Base-by-base conservation (phyloP, 2,888 invertebrate species). In the Ornithoptera alexandrae region DNA sequence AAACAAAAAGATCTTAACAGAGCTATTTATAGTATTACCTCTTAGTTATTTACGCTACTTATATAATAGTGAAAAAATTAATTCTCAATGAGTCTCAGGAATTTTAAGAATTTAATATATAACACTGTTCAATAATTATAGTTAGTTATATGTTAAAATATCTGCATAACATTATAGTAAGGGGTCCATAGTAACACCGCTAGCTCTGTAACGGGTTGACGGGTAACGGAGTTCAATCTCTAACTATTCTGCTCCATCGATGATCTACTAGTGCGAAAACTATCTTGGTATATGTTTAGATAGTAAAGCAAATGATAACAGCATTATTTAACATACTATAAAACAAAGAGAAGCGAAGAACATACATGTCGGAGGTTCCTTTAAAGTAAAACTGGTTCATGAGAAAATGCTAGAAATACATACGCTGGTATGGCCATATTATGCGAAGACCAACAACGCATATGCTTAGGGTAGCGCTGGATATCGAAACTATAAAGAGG, bases 121-220 rank as follows among this genome's bases (percentile, higher is more conserved):
- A n/a, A n/a, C 7, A 53, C n/a, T 53, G 53, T n/a, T 53, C 53
- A 46, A 46, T 46, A 15, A 12, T 46, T 53, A 53, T 53, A 53
- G 50, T 17, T 1, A 2, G 8, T n/a, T 53, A 53, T n/a, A 46
- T 46, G 10, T 15, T 10, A 53, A 22, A 7, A 8, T 10, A 58
- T 58, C 58, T 62, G n/a, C 62, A 63, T 62, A 50, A 65, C 58
- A 70, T 66, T 66, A 62, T 46, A 18, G 1, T 46, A 62, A 36
- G 58, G 39, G 39, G 58, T 39, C 66, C 59, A 59, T 59, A 70
- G 36, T 20, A 46, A 60, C 53, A 62, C 66, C 59, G 70, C 63
- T 70, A 66, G 62, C 36, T 67, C 42, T n/a, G 61, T 69, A 69
- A 69, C 65, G 69, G 69, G 20, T 22, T 36, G 18, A 22, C 57